Base-by-base conservation (phyloP, 2,797 vertebrate genomes). In the Bryconaethiops microstoma region DNA sequence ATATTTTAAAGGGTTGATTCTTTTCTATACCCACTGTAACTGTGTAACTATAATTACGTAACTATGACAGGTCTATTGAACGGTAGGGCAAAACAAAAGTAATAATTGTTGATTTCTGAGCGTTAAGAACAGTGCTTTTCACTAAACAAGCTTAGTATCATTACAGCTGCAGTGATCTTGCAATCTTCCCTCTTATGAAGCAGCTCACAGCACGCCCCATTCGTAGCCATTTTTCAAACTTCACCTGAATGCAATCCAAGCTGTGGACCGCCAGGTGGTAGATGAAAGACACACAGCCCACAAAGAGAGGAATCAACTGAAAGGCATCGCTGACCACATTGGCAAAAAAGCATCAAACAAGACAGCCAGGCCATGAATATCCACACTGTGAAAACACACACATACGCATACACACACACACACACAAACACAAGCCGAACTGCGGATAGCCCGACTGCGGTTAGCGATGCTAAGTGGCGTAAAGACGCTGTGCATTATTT, bases 401-500 rank as follows among this genome's bases (percentile, higher is more conserved):
- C 60, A 73, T 29, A 76, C 72, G 70, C 40, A 68, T 35, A 75
- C 64, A 55, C 59, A 35, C 45, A 54, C 48, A 72, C 45, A 72
- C 42, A 29, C 19, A 50, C 42, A 59, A 14, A 59, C 60, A 63
- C 23, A 14, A 7, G 9, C 42, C n/a, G 7, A 39, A 40, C 29
- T 23, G 67, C 1, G 2, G 42, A 50, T 9, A 21, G 5, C 12
- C 7, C 40, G 45, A 2, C 39, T 75, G 78, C 48, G 74, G 69
- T 84, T 77, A 80, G 76, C 48, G 50, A 74, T 73, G 63, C 75
- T 76, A 68, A 73, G 62, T 64, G 65, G 55, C 59, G 45, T 62
- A 75, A 69, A 77, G 75, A 63, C 48, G 39, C 35, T 78, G 67
- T 80, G 79, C 70, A 81, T 78, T 86, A 84, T 85, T 86, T 81